These are phyloP conservation scores for Psococerastis gibbosa DNA, from an alignment of 2,888 invertebrate species.

Conservation along the genomic window DNA sequence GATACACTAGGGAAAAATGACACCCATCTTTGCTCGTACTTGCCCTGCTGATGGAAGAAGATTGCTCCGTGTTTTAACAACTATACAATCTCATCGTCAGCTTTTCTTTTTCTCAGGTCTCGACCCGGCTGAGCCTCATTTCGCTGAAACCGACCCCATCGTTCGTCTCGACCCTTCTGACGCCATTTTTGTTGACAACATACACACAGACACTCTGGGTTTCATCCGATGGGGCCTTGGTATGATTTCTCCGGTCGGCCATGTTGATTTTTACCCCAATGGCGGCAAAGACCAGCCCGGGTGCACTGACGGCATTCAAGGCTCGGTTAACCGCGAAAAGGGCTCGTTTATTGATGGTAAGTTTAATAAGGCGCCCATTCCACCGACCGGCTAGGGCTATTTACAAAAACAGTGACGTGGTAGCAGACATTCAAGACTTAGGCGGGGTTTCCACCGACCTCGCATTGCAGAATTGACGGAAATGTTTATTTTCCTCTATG, in stretches of 20 bases:
- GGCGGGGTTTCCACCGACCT: too few relatives aligned
- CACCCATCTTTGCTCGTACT: too few relatives aligned
- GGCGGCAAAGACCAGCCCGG: slow-evolving; percentile 69
- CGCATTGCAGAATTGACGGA: too few relatives aligned
- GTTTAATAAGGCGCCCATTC: too few relatives aligned
- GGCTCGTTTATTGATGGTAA: slow-evolving; percentile 40
- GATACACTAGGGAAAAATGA: too few relatives aligned
- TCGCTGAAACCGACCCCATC: slow-evolving; percentile 55
- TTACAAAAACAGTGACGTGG: too few relatives aligned
- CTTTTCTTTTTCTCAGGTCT: slow-evolving; percentile 34
- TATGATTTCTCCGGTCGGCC: slow-evolving; percentile 61
- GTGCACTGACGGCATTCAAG: slow-evolving; percentile 36
- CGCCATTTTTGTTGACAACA: slow-evolving; percentile 73
- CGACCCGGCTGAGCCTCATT: slow-evolving; percentile 87
- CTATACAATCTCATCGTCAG: too few relatives aligned
- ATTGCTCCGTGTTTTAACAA: too few relatives aligned
- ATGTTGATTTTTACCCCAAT: slow-evolving; percentile 84
- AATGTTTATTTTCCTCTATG: too few relatives aligned
- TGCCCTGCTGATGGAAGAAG: too few relatives aligned
- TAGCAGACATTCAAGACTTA: too few relatives aligned
- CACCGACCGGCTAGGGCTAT: too few relatives aligned
- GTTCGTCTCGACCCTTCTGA: slow-evolving; percentile 73
- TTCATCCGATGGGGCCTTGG: slow-evolving; percentile 62
- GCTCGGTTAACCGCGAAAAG: slow-evolving; percentile 41
- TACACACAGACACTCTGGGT: slow-evolving; percentile 71